Evolutionary conservation across 1,140 invertebrate genomes (phyloP), one percentile per base, ranked within the genome.

Genomic region (Muscidifurax raptorellus): DNA sequence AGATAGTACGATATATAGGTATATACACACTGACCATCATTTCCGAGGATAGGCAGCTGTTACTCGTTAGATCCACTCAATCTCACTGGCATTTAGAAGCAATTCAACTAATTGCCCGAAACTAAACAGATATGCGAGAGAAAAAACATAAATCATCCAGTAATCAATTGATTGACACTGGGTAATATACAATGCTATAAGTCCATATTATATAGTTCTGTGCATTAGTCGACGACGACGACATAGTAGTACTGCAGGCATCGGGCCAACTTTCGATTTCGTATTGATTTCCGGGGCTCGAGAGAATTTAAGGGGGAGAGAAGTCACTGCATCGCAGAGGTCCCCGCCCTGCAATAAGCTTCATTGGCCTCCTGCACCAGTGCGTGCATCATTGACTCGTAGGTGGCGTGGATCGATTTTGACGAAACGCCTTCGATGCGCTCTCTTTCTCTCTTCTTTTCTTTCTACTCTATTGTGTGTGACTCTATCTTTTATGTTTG

Each of bases 221-320:
- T 40, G 7, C 7, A 40, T 40, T 40, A 40, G 36, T 40, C 44
- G 13, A 18, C 44, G 13, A 15, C 44, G 13, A n/a, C 15, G 44
- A 47, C 15, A 47, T 15, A 47, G 12, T 25, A 27, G 30, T 72
- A n/a, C n/a, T n/a, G n/a, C n/a, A n/a, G 69, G 69, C 69, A 72
- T 32, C 15, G 69, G n/a, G 69, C 69, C 69, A 72, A 72, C 30
- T 72, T 72, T 72, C 69, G 69, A 72, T 72, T 30, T 72, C 69
- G 69, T 72, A 72, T 72, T 72, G 69, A 72, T 72, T 72, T 72
- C 30, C 25, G 15, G 28, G 30, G 69, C 27, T 28, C 69, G n/a
- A 69, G 36, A 9, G 44, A 47, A 15, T 27, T 18, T 2, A 66
- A n/a, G 64, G 12, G 64, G 64, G 64, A 9, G n/a, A 27, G 64